These are phyloP conservation scores for Neotoma lepida DNA, from an alignment of 2,113 vertebrate genomes.

Conservation along the genomic window DNA sequence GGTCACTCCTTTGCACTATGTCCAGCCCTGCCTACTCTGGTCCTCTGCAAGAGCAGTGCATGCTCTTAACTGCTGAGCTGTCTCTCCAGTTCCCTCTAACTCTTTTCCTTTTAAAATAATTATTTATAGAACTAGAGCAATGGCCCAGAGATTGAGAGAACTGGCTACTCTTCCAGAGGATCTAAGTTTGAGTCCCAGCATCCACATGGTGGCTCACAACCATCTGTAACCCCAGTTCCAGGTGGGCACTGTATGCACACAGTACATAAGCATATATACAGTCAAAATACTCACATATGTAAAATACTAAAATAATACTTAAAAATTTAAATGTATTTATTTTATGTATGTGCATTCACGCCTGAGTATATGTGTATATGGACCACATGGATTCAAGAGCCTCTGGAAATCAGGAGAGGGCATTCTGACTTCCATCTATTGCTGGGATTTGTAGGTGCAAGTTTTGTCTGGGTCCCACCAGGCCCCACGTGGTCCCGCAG, in stretches of 20 bases:
- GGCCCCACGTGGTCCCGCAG: too few relatives aligned
- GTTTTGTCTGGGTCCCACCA: too few relatives aligned
- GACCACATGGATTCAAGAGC: neutral
- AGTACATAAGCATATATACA: neutral
- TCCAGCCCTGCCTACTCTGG: neutral
- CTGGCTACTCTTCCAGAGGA: neutral
- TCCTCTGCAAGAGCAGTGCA: neutral
- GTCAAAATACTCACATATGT: neutral
- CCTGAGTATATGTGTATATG: too few relatives aligned
- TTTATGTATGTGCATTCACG: neutral
- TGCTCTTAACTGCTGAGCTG: neutral
- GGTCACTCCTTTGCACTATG: neutral
- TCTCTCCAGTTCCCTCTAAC: neutral
- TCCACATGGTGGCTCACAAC: neutral
- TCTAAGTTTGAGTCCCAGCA: neutral
- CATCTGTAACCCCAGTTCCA: neutral
- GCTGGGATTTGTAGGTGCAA: too few relatives aligned
- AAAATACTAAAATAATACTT: neutral
- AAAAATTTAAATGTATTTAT: neutral
- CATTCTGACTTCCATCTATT: neutral
- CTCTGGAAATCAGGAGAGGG: neutral
- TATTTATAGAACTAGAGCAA: neutral
- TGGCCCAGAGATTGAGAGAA: neutral
- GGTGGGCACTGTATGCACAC: neutral
- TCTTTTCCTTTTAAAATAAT: neutral